Percentiles rank a stretch among this genome's conserved stretches.
Conservation (phyloP, 2,113 vertebrate genomes). For the Otolemur garnettii region DNA sequence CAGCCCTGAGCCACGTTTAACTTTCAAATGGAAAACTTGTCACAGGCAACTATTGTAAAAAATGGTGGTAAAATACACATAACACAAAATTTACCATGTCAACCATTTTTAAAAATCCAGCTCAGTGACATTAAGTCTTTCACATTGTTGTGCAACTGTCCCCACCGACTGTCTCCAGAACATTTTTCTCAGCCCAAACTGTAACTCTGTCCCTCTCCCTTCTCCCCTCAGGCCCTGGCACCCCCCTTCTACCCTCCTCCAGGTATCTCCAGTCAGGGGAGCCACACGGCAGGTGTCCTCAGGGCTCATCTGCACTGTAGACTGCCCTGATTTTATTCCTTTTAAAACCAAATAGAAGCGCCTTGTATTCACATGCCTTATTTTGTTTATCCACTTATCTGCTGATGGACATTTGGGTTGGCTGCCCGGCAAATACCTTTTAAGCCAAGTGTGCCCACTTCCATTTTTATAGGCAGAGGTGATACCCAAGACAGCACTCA, state of each 20-base stretch:
- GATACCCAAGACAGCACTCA: background rate
- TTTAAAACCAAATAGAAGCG: background rate
- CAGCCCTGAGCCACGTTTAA: too few species aligned
- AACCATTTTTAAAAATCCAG: too few species aligned
- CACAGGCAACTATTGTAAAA: background rate
- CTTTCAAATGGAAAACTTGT: background rate
- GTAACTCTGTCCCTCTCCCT: fast-evolving
- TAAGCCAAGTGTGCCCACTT: background rate
- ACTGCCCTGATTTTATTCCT: background rate
- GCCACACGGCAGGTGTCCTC: fast-evolving
- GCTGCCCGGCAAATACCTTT: background rate
- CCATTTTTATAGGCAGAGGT: slow-evolving; percentile 60
- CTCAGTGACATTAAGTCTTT: background rate
- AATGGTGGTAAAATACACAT: background rate
- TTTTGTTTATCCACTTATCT: background rate
- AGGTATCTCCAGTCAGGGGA: fast-evolving
- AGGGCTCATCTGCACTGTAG: background rate
- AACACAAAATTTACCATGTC: background rate
- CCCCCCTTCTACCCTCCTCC: background rate
- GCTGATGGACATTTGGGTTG: background rate
- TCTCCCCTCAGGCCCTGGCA: too few species aligned
- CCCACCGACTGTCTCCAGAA: background rate
- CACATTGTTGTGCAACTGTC: fast-evolving
- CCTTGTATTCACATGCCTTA: background rate
- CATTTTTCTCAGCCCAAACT: background rate